Evolutionary conservation across 1,140 invertebrate species (phyloP).

Genomic region (Nymphalis io): DNA sequence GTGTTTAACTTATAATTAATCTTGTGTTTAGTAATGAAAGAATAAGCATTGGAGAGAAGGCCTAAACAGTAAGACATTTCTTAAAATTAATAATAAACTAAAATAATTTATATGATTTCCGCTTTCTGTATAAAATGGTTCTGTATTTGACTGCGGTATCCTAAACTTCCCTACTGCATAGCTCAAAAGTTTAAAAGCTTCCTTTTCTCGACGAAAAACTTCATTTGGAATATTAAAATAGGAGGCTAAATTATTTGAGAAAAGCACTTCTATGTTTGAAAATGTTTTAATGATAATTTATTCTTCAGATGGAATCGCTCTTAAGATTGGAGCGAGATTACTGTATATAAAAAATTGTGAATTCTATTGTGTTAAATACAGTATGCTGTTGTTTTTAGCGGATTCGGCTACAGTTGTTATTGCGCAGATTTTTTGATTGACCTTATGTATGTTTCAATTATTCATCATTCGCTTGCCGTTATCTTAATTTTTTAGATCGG

Average conservation of each 20-base stretch:
- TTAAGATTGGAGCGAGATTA: slow-evolving; percentile 17
- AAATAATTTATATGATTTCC: too few relatives aligned
- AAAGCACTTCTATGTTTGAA: slow-evolving; percentile 25
- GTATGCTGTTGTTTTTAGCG: neutral
- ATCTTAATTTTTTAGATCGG: too few relatives aligned
- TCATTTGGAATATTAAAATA: slow-evolving; percentile 27
- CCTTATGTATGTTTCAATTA: neutral
- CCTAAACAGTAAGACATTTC: too few relatives aligned
- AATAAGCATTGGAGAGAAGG: too few relatives aligned
- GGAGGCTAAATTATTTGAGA: slow-evolving; percentile 28
- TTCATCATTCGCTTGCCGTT: too few relatives aligned
- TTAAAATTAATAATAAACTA: too few relatives aligned
- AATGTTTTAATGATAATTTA: slow-evolving; percentile 37
- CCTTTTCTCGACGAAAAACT: slow-evolving; percentile 5
- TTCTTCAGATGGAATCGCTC: slow-evolving; percentile 29
- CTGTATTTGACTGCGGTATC: neutral
- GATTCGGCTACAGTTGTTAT: neutral
- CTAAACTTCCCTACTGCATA: neutral
- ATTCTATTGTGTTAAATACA: neutral
- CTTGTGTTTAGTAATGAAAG: too few relatives aligned
- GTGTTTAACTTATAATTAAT: too few relatives aligned
- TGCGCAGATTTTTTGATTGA: neutral
- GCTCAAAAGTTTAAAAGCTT: slow-evolving; percentile 14
- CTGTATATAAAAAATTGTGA: slow-evolving; percentile 11
- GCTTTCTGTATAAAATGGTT: neutral